phyloP scores from a whole-genome alignment of 2,113 vertebrate species.

The Dasyurus viverrinus region DNA sequence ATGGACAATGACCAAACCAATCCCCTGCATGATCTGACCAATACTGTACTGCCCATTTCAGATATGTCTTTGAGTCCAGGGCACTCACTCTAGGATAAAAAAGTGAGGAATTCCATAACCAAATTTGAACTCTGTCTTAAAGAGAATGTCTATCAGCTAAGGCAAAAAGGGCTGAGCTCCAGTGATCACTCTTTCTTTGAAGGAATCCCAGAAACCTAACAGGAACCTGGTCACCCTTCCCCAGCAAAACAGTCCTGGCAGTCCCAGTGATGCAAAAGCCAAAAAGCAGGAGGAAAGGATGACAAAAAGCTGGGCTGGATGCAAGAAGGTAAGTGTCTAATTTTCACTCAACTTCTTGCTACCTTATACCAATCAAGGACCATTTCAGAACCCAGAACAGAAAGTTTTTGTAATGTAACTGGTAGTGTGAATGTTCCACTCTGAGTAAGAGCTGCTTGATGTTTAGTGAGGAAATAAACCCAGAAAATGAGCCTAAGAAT shows the following conservation, averaged over 20 bases:
- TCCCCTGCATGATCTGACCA: fast-evolving
- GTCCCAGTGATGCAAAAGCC: not conserved
- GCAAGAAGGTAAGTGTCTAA: not conserved
- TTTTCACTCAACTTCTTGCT: not conserved
- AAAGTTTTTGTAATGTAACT: not conserved
- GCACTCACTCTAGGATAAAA: not conserved
- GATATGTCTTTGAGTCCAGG: not conserved
- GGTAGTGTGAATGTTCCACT: not conserved
- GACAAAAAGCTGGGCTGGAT: not conserved
- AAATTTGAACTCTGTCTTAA: not conserved
- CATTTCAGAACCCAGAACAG: not conserved
- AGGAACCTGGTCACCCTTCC: not conserved
- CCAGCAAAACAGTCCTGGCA: not conserved
- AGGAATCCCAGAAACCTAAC: not conserved
- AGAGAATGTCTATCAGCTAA: not conserved
- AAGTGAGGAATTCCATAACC: not conserved
- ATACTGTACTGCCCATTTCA: not conserved
- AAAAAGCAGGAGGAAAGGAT: not conserved
- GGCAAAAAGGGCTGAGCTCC: not conserved
- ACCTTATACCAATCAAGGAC: not conserved
- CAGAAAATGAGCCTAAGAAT: not conserved
- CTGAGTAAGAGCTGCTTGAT: not conserved
- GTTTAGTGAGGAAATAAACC: not conserved
- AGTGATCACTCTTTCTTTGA: not conserved
- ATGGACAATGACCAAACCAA: not conserved